Conservation (phyloP, 2,888 invertebrate species). For the Cryptosula pallasiana region DNA sequence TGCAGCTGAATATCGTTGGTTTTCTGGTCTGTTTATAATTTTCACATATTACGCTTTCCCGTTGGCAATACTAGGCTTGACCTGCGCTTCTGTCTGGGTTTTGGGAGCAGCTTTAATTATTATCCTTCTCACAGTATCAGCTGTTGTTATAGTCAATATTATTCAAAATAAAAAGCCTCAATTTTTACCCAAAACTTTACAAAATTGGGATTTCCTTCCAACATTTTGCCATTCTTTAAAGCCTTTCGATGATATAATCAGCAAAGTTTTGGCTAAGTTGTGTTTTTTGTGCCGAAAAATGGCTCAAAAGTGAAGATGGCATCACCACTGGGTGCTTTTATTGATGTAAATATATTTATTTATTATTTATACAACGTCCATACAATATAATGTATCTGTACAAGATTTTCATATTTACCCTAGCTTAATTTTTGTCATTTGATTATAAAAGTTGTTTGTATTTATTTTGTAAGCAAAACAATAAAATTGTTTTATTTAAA, state of each 20-base stretch:
- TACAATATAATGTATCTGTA: too few relatives aligned
- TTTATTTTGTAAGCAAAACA: too few relatives aligned
- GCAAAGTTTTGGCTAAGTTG: too few relatives aligned
- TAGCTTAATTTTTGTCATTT: too few relatives aligned
- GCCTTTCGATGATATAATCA: slow-evolving; percentile 42
- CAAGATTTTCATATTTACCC: too few relatives aligned
- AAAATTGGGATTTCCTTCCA: slow-evolving; percentile 48
- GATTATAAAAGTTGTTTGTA: too few relatives aligned
- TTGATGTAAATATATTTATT: too few relatives aligned
- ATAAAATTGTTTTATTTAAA: too few relatives aligned
- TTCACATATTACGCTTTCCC: slow-evolving; percentile 34
- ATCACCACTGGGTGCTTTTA: too few relatives aligned
- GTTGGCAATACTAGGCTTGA: slow-evolving; percentile 33
- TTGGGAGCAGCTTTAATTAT: slow-evolving; percentile 32
- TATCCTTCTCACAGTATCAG: slow-evolving; percentile 32
- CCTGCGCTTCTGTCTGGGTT: slow-evolving; percentile 33
- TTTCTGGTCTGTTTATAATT: slow-evolving; percentile 51
- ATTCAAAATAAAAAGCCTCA: slow-evolving; percentile 37
- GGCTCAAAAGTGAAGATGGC: too few relatives aligned
- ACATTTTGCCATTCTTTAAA: slow-evolving; percentile 41
- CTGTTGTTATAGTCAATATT: slow-evolving; percentile 42
- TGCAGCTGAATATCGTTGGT: slow-evolving; percentile 58
- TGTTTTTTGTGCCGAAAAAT: too few relatives aligned
- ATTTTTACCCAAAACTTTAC: slow-evolving; percentile 38
- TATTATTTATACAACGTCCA: too few relatives aligned